phyloP scores from a whole-genome alignment of 2,888 invertebrate genomes.

The Netelia melanura region DNA sequence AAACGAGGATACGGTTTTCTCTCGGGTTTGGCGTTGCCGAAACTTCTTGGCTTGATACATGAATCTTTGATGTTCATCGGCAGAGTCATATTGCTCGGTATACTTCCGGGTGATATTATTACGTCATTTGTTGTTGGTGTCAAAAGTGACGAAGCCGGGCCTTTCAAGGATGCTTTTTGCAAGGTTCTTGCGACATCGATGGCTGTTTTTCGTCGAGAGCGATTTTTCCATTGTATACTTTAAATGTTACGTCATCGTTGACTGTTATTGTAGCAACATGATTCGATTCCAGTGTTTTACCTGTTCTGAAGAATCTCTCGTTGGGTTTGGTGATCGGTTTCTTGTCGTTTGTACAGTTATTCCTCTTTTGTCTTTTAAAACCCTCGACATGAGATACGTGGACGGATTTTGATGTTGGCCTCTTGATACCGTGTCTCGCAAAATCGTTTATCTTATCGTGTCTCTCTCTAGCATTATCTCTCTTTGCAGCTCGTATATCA shows the following conservation, averaged over 20 bases:
- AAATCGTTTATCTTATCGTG: constrained; percentile 89
- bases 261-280: constrained; percentile 80
- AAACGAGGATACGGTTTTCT: constrained; percentile 81
- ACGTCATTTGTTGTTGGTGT: constrained; percentile 56
- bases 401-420: constrained; percentile 86
- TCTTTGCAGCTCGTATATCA: background rate
- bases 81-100: constrained; percentile 86
- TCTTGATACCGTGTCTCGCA: constrained; percentile 88
- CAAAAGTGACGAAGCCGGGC: constrained; percentile 11
- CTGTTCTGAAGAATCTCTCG: constrained; percentile 85
- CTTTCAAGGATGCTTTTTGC: constrained; percentile 70
- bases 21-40: constrained; percentile 11
- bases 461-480: background rate
- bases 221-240: constrained; percentile 80
- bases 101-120: constrained; percentile 85
- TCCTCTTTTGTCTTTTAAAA: constrained; percentile 15
- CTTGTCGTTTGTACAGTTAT: background rate
- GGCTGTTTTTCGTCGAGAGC: constrained; percentile 70
- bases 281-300: constrained; percentile 75
- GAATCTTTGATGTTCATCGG: constrained; percentile 85
- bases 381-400: constrained; percentile 66
- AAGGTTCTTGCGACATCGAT: constrained; percentile 38
- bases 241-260: constrained; percentile 83
- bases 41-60: background rate
- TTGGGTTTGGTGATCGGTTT: constrained; percentile 72